Conservation (phyloP, 2,888 invertebrate genomes). For the Lepidocyrtinus sp. region DNA sequence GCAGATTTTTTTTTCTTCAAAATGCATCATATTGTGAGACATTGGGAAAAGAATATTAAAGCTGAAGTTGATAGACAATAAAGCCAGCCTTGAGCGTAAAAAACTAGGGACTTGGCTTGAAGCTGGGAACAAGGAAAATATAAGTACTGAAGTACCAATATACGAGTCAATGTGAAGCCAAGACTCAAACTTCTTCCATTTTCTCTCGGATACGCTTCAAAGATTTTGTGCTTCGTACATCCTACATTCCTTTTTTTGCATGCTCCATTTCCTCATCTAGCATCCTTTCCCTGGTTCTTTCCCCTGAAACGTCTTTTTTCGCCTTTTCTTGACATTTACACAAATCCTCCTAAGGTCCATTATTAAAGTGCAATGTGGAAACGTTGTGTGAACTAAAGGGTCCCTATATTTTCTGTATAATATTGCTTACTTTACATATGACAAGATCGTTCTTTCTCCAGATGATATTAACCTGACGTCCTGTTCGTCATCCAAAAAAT, state of each 20-base stretch:
- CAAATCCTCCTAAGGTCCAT: neutral
- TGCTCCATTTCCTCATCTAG: too few species aligned
- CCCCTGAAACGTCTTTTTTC: neutral
- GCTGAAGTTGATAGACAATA: neutral
- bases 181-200: neutral
- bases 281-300: neutral
- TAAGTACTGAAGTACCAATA: neutral
- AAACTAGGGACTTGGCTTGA: too few species aligned
- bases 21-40: neutral
- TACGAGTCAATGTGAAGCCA: neutral
- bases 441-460: neutral
- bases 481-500: neutral
- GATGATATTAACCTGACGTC: neutral
- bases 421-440: neutral
- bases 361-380: neutral
- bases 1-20: neutral
- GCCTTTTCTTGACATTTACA: neutral
- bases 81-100: neutral
- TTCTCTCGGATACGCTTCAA: neutral
- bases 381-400: neutral
- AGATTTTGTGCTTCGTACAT: neutral
- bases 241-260: neutral
- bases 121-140: neutral
- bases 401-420: neutral
- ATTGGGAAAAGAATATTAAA: neutral